Percentiles rank a stretch among this genome's conserved stretches.
Evolutionary conservation across 2,888 invertebrate genomes (phyloP).

Genomic region (Drosophila leonis): DNA sequence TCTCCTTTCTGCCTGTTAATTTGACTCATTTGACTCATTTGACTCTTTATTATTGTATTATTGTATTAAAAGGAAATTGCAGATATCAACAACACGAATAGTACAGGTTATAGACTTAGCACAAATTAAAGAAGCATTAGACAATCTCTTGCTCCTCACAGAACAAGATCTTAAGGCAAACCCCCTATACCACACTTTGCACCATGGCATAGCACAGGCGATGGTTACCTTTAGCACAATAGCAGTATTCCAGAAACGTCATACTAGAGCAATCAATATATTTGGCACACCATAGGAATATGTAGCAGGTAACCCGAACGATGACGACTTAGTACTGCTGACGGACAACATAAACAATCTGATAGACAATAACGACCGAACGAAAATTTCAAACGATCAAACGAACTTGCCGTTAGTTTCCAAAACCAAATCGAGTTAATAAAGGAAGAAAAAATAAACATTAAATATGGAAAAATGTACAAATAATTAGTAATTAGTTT

Average conservation of each 20-base stretch:
- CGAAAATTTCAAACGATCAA: neutral
- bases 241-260: no score
- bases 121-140: no score
- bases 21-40: no score
- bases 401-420: neutral
- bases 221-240: no score
- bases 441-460: neutral
- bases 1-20: no score
- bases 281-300: neutral
- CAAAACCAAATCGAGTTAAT: neutral
- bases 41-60: no score
- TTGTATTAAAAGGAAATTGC: neutral
- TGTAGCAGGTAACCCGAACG: neutral
- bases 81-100: neutral
- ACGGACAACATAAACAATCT: no score
- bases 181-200: neutral
- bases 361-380: neutral
- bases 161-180: neutral
- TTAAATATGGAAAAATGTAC: slow-evolving; percentile 7
- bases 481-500: neutral
- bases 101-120: neutral
- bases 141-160: no score
- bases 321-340: no score
- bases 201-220: neutral
- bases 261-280: neutral